Conservation (phyloP, 2,888 invertebrate genomes). For the Desoria tigrina region DNA sequence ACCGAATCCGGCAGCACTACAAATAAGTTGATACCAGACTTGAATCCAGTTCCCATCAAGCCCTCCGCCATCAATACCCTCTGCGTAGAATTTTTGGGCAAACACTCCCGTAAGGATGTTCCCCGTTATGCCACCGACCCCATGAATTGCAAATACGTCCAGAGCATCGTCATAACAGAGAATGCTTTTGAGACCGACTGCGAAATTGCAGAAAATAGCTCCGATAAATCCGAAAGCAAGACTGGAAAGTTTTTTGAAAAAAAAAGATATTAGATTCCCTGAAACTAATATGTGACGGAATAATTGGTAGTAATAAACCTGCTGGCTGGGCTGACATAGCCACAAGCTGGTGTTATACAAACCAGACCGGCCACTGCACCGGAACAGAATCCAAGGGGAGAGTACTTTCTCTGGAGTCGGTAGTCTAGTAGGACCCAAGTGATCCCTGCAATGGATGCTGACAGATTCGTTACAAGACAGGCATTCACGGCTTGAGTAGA, state of each 20-base stretch:
- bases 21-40: constrained; percentile 25
- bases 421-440: constrained; percentile 43
- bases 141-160: constrained; percentile 50
- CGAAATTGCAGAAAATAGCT: constrained; percentile 43
- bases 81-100: constrained; percentile 44
- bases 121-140: constrained; percentile 42
- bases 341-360: constrained; percentile 45
- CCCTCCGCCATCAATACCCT: constrained; percentile 39
- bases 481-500: constrained; percentile 39
- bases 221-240: constrained; percentile 47
- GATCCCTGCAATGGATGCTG: constrained; percentile 44
- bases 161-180: constrained; percentile 45
- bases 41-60: constrained; percentile 48
- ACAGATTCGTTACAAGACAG: constrained; percentile 45
- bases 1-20: constrained; percentile 36
- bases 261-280: too few species aligned
- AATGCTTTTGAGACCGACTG: constrained; percentile 38
- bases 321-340: constrained; percentile 28
- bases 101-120: constrained; percentile 49
- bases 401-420: constrained; percentile 35
- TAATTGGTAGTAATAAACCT: constrained; percentile 6
- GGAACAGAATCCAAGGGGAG: constrained; percentile 44
- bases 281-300: background rate
- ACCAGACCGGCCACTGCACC: constrained; percentile 46
- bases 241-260: constrained; percentile 31